Conservation (phyloP, 1,140 invertebrate species). For the Cherax quadricarinatus region DNA sequence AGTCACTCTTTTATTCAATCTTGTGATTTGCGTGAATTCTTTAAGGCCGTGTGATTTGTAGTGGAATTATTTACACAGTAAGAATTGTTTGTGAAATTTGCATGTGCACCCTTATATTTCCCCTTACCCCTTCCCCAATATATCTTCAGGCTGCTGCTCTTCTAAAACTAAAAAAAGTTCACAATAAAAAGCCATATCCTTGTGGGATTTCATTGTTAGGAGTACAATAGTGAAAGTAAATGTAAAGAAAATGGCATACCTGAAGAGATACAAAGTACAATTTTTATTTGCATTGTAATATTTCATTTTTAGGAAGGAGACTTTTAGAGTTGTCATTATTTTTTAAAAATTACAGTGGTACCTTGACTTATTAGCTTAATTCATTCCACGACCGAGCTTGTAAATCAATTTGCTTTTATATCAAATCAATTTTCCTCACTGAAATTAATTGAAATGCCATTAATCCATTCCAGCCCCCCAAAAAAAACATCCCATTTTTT, state of each 20-base stretch:
- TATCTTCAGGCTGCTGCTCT: constrained; percentile 33
- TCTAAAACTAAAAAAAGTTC: constrained; percentile 24
- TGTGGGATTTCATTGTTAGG: constrained; percentile 17
- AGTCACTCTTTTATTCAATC: background rate
- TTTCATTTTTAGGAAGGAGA: background rate
- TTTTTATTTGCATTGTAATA: background rate
- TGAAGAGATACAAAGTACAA: background rate
- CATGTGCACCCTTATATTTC: constrained; percentile 14
- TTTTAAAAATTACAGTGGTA: background rate
- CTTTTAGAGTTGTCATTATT: background rate
- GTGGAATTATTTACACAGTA: background rate
- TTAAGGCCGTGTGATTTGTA: background rate
- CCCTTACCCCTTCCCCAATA: background rate
- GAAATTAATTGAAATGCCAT: no score
- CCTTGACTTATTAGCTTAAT: background rate
- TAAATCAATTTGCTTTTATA: no score
- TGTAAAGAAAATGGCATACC: background rate
- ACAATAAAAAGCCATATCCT: constrained; percentile 32
- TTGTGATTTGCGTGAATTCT: background rate
- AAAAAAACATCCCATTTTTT: no score
- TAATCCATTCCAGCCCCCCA: no score
- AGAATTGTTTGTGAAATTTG: background rate
- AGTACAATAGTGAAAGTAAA: constrained; percentile 10
- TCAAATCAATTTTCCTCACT: no score
- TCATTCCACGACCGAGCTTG: no score